phyloP scores from a whole-genome alignment of 2,113 vertebrate species.

The Cavia aperea region DNA sequence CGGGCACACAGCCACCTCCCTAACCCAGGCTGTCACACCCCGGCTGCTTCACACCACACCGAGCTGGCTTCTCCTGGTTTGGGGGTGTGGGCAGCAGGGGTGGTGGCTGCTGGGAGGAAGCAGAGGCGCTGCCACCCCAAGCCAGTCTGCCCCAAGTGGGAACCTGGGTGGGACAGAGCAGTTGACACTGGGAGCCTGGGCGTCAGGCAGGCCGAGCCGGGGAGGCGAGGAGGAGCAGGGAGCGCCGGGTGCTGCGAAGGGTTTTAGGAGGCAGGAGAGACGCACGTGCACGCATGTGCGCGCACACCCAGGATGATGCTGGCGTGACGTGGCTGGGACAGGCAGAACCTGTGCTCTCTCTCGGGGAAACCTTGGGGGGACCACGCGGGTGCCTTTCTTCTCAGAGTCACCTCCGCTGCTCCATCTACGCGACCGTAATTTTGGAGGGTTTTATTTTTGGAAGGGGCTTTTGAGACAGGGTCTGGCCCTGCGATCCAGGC shows the following conservation, averaged over 20 bases:
- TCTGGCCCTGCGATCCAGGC: background rate
- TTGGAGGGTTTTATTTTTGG: background rate
- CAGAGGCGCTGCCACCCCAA: background rate
- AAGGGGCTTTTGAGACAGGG: background rate
- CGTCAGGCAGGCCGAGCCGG: background rate
- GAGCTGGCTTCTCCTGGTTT: background rate
- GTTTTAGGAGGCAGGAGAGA: background rate
- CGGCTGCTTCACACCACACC: background rate
- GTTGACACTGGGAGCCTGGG: background rate
- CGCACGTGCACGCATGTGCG: background rate
- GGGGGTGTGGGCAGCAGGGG: background rate
- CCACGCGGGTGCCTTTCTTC: background rate
- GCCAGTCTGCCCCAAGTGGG: background rate
- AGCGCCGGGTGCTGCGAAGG: background rate
- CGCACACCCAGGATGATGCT: background rate
- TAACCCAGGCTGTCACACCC: background rate
- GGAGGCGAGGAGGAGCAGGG: background rate
- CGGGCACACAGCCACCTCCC: background rate
- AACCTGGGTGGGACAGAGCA: constrained; percentile 23
- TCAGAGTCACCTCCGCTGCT: background rate
- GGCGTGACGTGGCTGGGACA: background rate
- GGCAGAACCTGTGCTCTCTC: background rate
- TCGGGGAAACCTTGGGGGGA: background rate
- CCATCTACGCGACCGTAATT: no score
- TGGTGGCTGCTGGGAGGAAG: background rate